A percentile compares a stretch with the other conserved stretches of the same genome.
Evolutionary conservation across 2,113 vertebrate species (phyloP).

Genomic region (Parus major): DNA sequence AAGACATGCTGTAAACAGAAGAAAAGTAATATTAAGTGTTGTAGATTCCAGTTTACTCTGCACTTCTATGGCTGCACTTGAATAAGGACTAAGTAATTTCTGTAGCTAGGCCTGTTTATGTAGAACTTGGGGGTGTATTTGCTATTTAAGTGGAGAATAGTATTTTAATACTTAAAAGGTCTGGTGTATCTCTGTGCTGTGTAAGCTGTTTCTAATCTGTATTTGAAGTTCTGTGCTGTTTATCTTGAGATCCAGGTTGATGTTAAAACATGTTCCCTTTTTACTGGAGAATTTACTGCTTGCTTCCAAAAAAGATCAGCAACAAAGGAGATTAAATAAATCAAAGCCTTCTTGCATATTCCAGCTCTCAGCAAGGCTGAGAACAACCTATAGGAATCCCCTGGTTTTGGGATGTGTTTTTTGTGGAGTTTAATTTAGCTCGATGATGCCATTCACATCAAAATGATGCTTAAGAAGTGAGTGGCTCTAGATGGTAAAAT

Average conservation of each 20-base stretch:
- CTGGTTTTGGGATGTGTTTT: neutral
- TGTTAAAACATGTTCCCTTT: neutral
- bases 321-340: neutral
- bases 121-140: neutral
- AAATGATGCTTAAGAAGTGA: neutral
- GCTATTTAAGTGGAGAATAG: neutral
- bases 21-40: neutral
- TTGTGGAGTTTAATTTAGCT: neutral
- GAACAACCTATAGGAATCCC: neutral
- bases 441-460: neutral
- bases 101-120: neutral
- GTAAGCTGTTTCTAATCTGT: neutral
- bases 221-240: neutral
- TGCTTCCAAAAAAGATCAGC: neutral
- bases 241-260: neutral
- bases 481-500: neutral
- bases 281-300: neutral
- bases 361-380: neutral
- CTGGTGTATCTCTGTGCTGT: neutral
- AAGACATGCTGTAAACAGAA: neutral
- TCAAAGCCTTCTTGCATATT: neutral
- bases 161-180: neutral
- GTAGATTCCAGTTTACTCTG: neutral
- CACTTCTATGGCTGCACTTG: neutral
- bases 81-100: neutral